phyloP scores from a whole-genome alignment of 2,888 invertebrate genomes.

The Heliconius ethilla region DNA sequence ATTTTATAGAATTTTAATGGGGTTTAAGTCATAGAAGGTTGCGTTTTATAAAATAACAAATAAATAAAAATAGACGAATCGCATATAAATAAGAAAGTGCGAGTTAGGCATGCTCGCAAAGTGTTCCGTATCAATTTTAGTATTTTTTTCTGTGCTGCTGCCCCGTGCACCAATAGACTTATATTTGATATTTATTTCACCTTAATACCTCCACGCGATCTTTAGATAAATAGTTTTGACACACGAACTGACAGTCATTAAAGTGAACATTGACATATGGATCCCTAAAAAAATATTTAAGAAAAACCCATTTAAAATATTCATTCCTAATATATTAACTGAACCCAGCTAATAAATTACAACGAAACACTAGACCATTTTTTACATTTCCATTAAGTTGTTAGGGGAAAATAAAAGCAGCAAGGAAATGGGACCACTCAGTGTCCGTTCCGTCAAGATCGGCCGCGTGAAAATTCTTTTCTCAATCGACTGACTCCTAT shows the following conservation, averaged over 20 bases:
- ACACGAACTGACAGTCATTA: too few species aligned
- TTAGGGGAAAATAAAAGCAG: constrained; percentile 73
- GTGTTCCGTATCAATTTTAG: too few species aligned
- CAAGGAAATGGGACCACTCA: constrained; percentile 76
- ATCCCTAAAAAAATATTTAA: too few species aligned
- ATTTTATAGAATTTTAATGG: neutral
- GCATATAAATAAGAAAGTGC: too few species aligned
- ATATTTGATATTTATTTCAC: too few species aligned
- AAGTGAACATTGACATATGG: too few species aligned
- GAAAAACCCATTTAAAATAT: neutral
- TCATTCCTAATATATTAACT: neutral
- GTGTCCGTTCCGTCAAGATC: constrained; percentile 69
- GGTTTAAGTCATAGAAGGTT: neutral
- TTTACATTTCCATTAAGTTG: constrained; percentile 77
- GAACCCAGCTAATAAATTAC: constrained; percentile 66
- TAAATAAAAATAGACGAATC: too few species aligned
- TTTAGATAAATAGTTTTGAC: too few species aligned
- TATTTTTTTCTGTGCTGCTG: too few species aligned
- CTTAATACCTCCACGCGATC: too few species aligned
- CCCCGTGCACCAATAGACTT: too few species aligned
- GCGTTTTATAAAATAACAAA: neutral
- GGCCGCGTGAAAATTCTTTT: constrained; percentile 75
- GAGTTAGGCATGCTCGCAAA: too few species aligned
- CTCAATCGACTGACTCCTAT: constrained; percentile 79
- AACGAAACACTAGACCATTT: constrained; percentile 73